Evolutionary conservation across 2,113 vertebrate species (phyloP).

Genomic region (Anoplopoma fimbria): DNA sequence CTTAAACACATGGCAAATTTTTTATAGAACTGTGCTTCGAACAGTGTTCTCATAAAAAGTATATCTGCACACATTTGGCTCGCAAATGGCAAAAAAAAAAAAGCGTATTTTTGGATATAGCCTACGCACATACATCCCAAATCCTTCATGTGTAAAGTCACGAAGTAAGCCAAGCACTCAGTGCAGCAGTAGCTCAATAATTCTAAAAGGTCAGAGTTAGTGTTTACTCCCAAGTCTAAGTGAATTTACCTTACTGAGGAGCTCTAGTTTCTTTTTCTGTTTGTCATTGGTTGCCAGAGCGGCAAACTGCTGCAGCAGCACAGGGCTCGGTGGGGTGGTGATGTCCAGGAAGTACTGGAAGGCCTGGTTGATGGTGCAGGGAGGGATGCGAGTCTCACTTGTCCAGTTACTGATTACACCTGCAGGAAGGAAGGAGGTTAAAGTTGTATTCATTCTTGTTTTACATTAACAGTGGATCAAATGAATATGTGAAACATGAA

Average conservation of each 20-base stretch:
- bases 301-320: constrained; percentile 95
- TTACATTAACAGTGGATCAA: neutral
- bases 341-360: constrained; percentile 98
- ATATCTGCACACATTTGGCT: constrained; percentile 10
- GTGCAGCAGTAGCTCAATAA: constrained; percentile 5
- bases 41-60: constrained; percentile 8
- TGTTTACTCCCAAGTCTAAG: neutral
- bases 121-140: neutral
- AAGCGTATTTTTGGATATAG: constrained; percentile 2
- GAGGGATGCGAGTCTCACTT: constrained; percentile 90
- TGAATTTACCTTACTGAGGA: constrained; percentile 93
- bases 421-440: constrained; percentile 65
- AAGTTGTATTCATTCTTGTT: neutral
- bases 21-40: neutral
- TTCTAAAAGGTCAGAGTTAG: constrained; percentile 28
- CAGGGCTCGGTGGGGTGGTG: constrained; percentile 93
- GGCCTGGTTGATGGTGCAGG: constrained; percentile 96
- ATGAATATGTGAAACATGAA: neutral
- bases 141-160: neutral
- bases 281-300: constrained; percentile 92
- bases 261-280: constrained; percentile 91
- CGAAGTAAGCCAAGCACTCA: neutral
- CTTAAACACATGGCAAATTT: constrained; percentile 19
- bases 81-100: neutral
- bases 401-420: constrained; percentile 98